Evolutionary conservation across 1,140 invertebrate species (phyloP), one percentile per base, ranked within the genome.

Genomic region (Heterodera carotae): DNA sequence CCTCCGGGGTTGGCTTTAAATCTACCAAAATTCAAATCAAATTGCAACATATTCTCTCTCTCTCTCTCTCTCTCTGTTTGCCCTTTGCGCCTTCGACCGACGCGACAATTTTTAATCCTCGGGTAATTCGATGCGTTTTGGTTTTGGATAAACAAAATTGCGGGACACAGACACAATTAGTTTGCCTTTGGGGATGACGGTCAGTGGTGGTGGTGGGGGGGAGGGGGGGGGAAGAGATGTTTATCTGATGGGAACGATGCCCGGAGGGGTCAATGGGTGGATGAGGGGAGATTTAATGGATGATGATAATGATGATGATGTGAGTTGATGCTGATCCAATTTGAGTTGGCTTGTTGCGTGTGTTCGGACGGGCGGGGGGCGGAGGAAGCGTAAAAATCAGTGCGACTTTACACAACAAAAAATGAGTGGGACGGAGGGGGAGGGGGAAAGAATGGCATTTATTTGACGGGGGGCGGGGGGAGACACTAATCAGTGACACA

Each of bases 401-500:
- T 62, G 59, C 12, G 27, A 34, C 7, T 31, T n/a, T 8, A 29
- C 25, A 29, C n/a, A n/a, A n/a, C 27, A 31, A 66, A 27, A 29
- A 66, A 34, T 29, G 27, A 29, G 62, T 15, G 6, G 29, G n/a
- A 62, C n/a, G n/a, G n/a, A n/a, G n/a, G n/a, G n/a, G n/a, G n/a
- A n/a, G n/a, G n/a, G n/a, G n/a, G n/a, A 12, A 22, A 12, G 62
- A 27, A 66, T 3, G 10, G 22, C 27, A 66, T 31, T 66, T 29
- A 34, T 29, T 34, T 66, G 10, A 10, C 2, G 12, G 62, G 25
- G 15, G 33, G 33, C 5, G 62, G 62, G 15, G 33, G 33, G 62
- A 25, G 62, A 66, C 62, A 25, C 62, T 66, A 66, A 66, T 66
- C 62, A 66, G 27, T 34, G 62, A 66, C 62, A 66, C 62, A 66